Percentiles rank a stretch among this genome's conserved stretches.
Evolutionary conservation across 2,113 vertebrate genomes (phyloP).

Genomic region (Carassius carassius): DNA sequence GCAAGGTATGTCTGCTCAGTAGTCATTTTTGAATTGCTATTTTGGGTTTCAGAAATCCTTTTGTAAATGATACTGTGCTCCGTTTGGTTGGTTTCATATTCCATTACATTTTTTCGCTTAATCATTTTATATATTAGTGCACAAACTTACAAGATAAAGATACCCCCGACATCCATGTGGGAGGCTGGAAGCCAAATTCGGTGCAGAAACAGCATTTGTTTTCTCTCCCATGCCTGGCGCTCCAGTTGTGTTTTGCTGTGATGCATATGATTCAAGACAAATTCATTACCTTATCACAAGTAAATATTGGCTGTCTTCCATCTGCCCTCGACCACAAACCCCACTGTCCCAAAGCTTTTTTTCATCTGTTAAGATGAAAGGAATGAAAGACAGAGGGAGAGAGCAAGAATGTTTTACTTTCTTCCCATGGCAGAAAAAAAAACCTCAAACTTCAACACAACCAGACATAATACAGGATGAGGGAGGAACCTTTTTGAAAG

Average conservation of each 20-base stretch:
- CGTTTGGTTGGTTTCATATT: neutral
- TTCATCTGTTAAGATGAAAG: constrained; percentile 66
- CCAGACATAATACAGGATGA: constrained; percentile 29
- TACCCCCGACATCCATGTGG: neutral
- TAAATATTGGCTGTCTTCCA: constrained; percentile 67
- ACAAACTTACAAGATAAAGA: constrained; percentile 5
- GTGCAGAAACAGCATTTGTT: constrained; percentile 17
- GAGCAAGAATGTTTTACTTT: neutral
- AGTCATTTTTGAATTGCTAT: neutral
- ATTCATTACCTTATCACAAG: constrained; percentile 71
- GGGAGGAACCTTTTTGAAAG: constrained; percentile 48
- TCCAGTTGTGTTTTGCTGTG: constrained; percentile 7
- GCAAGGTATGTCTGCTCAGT: constrained; percentile 81
- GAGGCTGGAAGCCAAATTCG: constrained; percentile 6
- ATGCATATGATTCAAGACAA: constrained; percentile 69
- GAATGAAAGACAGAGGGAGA: constrained; percentile 12
- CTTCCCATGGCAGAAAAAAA: constrained; percentile 46
- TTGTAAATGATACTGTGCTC: neutral
- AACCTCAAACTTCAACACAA: constrained; percentile 51
- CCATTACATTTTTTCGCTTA: neutral
- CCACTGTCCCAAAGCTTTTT: constrained; percentile 74
- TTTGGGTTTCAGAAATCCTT: neutral
- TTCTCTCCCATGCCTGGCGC: constrained; percentile 54
- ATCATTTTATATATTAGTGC: constrained; percentile 6
- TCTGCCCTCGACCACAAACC: constrained; percentile 51